A percentile compares a stretch with the other conserved stretches of the same genome.
phyloP scores from a whole-genome alignment of 2,113 vertebrate genomes.

The Trogon melanurus region DNA sequence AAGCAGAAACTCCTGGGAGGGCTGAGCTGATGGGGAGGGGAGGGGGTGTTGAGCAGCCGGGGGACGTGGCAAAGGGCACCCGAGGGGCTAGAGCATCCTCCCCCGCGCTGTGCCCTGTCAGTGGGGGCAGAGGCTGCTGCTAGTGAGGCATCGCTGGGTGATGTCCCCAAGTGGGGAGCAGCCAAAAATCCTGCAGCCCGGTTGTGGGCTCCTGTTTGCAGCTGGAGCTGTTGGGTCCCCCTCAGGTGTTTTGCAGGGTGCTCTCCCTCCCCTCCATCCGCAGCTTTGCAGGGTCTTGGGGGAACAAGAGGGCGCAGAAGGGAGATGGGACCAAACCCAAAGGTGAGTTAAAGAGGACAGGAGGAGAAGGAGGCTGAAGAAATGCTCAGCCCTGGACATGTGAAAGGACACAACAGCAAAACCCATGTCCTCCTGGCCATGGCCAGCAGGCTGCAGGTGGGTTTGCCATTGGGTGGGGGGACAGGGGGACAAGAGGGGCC shows the following conservation, averaged over 20 bases:
- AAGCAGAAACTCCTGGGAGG: background rate
- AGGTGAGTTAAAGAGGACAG: rapidly evolving
- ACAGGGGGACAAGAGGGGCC: background rate
- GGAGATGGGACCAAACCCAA: background rate
- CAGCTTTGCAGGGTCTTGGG: background rate
- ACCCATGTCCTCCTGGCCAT: rapidly evolving
- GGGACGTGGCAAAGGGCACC: background rate
- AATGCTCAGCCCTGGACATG: background rate
- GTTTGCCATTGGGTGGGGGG: rapidly evolving
- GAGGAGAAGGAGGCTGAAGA: background rate
- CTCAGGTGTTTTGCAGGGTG: rapidly evolving
- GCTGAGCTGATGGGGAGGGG: background rate
- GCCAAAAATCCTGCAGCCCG: background rate
- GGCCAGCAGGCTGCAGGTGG: background rate
- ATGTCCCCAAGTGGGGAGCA: rapidly evolving
- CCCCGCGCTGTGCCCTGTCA: background rate
- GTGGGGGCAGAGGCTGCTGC: background rate
- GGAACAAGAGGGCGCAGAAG: rapidly evolving
- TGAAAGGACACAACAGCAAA: background rate
- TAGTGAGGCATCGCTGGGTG: rapidly evolving
- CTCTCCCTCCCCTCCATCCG: rapidly evolving
- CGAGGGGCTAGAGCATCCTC: background rate
- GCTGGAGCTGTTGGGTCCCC: background rate
- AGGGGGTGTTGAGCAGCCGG: background rate
- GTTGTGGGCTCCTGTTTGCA: rapidly evolving